These are phyloP conservation scores for Sesamia inferens DNA, from an alignment of 2,888 invertebrate species.

Conservation along the genomic window DNA sequence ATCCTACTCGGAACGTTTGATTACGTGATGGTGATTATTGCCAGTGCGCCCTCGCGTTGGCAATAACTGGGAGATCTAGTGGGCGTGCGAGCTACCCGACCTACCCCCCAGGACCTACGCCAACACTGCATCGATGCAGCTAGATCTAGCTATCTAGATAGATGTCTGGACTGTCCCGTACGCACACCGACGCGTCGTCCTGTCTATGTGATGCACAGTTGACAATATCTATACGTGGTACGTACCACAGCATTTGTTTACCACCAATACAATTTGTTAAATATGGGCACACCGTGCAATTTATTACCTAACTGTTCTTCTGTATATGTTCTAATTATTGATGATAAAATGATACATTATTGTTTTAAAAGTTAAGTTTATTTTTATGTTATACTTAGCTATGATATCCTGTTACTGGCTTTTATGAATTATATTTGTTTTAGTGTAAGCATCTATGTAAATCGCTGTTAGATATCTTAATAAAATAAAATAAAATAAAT, in stretches of 20 bases:
- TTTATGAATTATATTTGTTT: no score
- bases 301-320: conserved; percentile 31
- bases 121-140: conserved; percentile 87
- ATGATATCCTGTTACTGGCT: no score
- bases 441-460: no score
- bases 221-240: conserved; percentile 48
- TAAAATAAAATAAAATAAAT: no score
- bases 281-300: conserved; percentile 16
- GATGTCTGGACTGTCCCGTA: conserved; percentile 68
- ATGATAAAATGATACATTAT: no score
- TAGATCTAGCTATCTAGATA: conserved; percentile 79
- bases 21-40: conserved; percentile 77
- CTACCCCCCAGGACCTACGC: conserved; percentile 85
- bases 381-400: no score
- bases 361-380: no score
- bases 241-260: conserved; percentile 51
- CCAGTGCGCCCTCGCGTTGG: conserved; percentile 45
- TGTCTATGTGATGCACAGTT: conserved; percentile 46
- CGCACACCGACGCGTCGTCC: conserved; percentile 47
- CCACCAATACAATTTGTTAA: conserved; percentile 44
- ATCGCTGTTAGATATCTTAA: no score
- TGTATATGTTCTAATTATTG: conserved; percentile 6
- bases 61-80: conserved; percentile 30
- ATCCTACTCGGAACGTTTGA: conserved; percentile 74
- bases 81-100: conserved; percentile 63